Evolutionary conservation across 2,113 vertebrate species (phyloP).

Genomic region (Tenebrosternarchus preto): DNA sequence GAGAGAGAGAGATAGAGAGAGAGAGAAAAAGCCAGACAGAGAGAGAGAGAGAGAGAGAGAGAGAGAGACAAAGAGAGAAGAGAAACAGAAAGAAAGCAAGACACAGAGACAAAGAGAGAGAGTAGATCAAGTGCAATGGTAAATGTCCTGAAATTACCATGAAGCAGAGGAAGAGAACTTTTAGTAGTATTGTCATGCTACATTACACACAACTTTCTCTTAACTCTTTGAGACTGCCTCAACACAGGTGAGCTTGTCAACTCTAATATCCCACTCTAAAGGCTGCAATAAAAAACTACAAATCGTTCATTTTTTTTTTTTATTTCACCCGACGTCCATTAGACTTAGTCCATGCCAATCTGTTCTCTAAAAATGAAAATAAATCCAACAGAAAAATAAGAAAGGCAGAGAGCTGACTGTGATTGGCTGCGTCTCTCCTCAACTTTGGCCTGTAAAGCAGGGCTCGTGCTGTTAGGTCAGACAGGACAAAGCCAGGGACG

Average conservation of each 20-base stretch:
- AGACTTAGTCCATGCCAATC: neutral
- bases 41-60: neutral
- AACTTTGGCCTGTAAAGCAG: slow-evolving; percentile 69
- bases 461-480: slow-evolving; percentile 84
- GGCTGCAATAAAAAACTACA: neutral
- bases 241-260: neutral
- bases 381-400: neutral
- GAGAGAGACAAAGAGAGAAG: neutral
- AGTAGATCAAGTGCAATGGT: slow-evolving; percentile 34
- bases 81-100: neutral
- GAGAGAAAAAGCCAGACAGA: neutral
- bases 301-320: neutral
- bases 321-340: no score
- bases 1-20: neutral
- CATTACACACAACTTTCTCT: neutral
- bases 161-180: slow-evolving; percentile 9
- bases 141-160: slow-evolving; percentile 55
- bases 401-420: neutral
- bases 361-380: slow-evolving; percentile 50
- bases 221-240: neutral
- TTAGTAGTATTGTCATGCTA: neutral
- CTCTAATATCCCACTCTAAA: no score
- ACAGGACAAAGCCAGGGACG: slow-evolving; percentile 78
- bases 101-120: neutral
- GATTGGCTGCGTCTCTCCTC: slow-evolving; percentile 42